Evolutionary conservation across 1,140 invertebrate species (phyloP).

Genomic region (Holcopasites calliopsidis): DNA sequence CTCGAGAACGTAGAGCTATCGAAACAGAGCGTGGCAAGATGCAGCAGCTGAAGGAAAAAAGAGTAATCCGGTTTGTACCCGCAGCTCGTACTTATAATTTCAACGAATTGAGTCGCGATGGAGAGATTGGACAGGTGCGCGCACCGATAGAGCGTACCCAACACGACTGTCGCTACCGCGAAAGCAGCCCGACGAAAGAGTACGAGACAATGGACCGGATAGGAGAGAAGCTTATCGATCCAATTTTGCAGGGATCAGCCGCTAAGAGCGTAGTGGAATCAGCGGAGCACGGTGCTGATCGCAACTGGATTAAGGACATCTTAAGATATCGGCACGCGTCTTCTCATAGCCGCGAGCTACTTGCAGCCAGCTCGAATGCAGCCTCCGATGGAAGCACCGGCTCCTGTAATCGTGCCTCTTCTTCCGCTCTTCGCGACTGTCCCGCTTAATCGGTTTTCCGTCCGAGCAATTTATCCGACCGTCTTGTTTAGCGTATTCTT

Average conservation of each 20-base stretch:
- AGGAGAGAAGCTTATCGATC: slow-evolving; percentile 66
- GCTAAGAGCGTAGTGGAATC: slow-evolving; percentile 43
- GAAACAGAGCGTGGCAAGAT: neutral
- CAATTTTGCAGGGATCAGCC: slow-evolving; percentile 63
- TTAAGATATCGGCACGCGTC: slow-evolving; percentile 61
- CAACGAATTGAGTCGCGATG: too few species aligned
- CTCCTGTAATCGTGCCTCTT: neutral
- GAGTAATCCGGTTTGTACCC: neutral
- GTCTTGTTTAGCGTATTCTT: neutral
- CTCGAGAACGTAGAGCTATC: neutral
- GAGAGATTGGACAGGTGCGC: too few species aligned
- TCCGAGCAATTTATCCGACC: neutral
- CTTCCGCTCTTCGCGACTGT: neutral
- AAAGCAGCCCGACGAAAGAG: neutral
- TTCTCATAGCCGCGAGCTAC: slow-evolving; percentile 45
- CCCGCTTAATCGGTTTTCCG: neutral
- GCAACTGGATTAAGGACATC: slow-evolving; percentile 59
- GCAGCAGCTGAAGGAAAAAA: neutral
- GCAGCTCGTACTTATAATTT: neutral
- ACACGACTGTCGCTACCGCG: slow-evolving; percentile 22
- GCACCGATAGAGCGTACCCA: slow-evolving; percentile 11
- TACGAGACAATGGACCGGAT: slow-evolving; percentile 40
- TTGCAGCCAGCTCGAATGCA: slow-evolving; percentile 4
- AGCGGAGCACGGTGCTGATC: slow-evolving; percentile 46
- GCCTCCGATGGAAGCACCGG: neutral